A percentile compares a stretch with the other conserved stretches of the same genome.
Evolutionary conservation across 2,797 vertebrate genomes (phyloP).

Genomic region (Atherinosoma microstoma): DNA sequence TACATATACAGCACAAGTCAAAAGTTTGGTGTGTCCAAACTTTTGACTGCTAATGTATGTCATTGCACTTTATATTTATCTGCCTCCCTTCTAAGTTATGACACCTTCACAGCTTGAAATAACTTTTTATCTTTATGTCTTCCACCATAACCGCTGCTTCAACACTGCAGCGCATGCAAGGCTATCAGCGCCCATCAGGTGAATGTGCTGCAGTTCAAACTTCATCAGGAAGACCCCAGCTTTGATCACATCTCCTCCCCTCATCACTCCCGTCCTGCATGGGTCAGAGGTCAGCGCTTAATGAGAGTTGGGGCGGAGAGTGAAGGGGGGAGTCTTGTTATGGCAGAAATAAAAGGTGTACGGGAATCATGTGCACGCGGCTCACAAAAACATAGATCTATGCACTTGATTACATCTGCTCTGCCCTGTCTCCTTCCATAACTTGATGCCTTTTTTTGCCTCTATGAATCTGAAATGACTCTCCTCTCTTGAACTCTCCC

Average conservation of each 20-base stretch:
- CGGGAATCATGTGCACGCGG: conserved; percentile 51
- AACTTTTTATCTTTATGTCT: conserved; percentile 18
- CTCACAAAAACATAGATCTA: conserved; percentile 48
- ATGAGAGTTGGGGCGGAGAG: conserved; percentile 66
- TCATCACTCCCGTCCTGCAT: conserved; percentile 60
- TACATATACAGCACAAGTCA: no score
- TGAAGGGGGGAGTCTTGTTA: conserved; percentile 29
- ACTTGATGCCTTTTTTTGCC: conserved; percentile 77
- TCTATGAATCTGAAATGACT: conserved; percentile 78
- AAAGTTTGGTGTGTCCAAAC: not conserved
- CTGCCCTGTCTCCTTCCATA: conserved; percentile 25
- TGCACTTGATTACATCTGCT: conserved; percentile 29
- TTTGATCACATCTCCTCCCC: conserved; percentile 71
- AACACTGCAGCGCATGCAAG: conserved; percentile 27
- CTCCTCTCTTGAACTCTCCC: conserved; percentile 72
- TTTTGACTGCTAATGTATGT: not conserved
- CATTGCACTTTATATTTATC: not conserved
- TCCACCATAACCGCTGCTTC: conserved; percentile 24
- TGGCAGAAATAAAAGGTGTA: conserved; percentile 67
- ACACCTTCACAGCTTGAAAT: not conserved
- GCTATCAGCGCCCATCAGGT: conserved; percentile 60
- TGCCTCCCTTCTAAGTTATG: not conserved
- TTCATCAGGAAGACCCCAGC: conserved; percentile 65
- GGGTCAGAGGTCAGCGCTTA: conserved; percentile 71
- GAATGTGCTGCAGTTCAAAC: conserved; percentile 48